Evolutionary conservation across 2,113 vertebrate genomes (phyloP), one percentile per base, ranked within the genome.

Genomic region (Picathartes gymnocephalus): DNA sequence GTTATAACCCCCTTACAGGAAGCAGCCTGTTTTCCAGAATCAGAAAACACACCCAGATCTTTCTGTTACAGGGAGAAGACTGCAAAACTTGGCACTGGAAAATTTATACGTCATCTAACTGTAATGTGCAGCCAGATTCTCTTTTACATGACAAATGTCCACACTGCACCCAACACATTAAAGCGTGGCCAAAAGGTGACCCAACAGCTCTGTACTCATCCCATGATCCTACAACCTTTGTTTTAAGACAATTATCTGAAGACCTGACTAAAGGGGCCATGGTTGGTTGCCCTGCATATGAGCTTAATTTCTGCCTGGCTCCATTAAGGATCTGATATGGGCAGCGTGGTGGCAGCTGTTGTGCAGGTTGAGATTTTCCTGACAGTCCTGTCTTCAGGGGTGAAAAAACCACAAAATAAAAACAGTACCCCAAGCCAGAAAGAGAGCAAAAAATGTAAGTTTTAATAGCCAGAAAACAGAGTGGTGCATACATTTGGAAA

Each of bases 1-100:
- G 39, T 57, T 86, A 77, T 64, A 86, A 66, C 39, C 47, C 25
- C 53, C n/a, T 97, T 88, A 81, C 35, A 93, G 90, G 88, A 96
- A 94, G 51, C 39, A 88, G 54, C 13, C 30, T 17, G 6, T 60
- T 90, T 80, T 91, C 54, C 64, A 70, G 64, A 39, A 60, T 35
- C 40, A 92, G 56, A 71, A 85, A 92, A 72, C 64, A 85, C 19
- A 47, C 50, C 3, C 54, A 53, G 25, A 61, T 27, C 40, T 73
- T 30, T 48, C 62, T 64, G 44, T 33, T 62, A n/a, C 42, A 81
- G 22, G 50, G 57, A 79, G 28, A 87, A 73, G 39, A 77, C 27
- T 14, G 16, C 35, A 83, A 72, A 88, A 83, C 28, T 65, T 80
- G 73, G 28, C 78, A 57, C 33, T 40, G 25, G n/a, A 37, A 15